Evolutionary conservation across 2,888 invertebrate genomes (phyloP).

Genomic region (Alitta virens): DNA sequence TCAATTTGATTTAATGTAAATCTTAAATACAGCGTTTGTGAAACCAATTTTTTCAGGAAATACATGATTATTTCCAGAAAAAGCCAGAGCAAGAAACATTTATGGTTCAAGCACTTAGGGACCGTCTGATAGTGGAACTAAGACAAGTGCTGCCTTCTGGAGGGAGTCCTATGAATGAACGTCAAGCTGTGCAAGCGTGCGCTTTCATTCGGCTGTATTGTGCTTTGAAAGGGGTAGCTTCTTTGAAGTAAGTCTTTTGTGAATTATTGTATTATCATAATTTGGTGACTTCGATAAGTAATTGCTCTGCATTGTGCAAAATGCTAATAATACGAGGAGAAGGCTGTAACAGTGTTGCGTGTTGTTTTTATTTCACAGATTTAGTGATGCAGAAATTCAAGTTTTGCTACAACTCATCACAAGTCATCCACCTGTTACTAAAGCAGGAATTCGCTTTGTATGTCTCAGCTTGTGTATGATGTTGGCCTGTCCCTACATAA

Average conservation of each 20-base stretch:
- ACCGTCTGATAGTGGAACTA: constrained; percentile 61
- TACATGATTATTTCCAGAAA: constrained; percentile 39
- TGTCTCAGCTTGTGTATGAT: constrained; percentile 91
- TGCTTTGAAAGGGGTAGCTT: constrained; percentile 87
- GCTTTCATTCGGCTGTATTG: constrained; percentile 86
- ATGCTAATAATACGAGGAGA: too few relatives aligned
- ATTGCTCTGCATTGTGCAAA: too few relatives aligned
- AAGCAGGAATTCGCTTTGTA: constrained; percentile 88
- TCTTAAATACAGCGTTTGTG: too few relatives aligned
- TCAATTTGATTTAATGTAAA: too few relatives aligned
- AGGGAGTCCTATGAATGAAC: constrained; percentile 60
- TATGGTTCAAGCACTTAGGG: constrained; percentile 71
- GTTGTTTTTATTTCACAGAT: constrained; percentile 60
- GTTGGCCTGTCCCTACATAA: constrained; percentile 84
- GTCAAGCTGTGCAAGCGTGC: constrained; percentile 79
- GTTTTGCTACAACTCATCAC: constrained; percentile 81
- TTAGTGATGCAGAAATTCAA: constrained; percentile 87
- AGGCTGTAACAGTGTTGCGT: too few relatives aligned
- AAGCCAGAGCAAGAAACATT: constrained; percentile 50
- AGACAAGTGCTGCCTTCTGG: constrained; percentile 41
- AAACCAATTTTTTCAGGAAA: not conserved
- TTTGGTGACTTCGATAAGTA: too few relatives aligned
- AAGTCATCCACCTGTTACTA: constrained; percentile 74
- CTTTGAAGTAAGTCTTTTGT: constrained; percentile 78
- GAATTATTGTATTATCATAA: too few relatives aligned